A percentile compares a stretch with the other conserved stretches of the same genome.
These are phyloP conservation scores for Ranitomeya imitator DNA, from an alignment of 2,113 vertebrate species.

Conservation along the genomic window DNA sequence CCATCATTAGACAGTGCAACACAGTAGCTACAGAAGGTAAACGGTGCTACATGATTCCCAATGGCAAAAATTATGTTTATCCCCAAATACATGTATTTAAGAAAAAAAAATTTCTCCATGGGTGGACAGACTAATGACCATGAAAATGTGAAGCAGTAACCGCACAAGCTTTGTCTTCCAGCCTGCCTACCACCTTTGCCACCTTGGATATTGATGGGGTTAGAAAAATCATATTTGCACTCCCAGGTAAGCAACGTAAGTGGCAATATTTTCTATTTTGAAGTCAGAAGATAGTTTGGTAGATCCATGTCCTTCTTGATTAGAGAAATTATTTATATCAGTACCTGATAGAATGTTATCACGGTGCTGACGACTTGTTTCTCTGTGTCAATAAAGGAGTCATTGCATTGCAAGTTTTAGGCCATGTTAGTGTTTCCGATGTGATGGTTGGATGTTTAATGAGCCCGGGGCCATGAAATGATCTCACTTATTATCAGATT, in stretches of 20 bases:
- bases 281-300: not conserved
- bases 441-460: not conserved
- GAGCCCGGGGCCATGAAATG: not conserved
- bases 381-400: not conserved
- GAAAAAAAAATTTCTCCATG: too few species aligned
- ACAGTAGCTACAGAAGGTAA: too few species aligned
- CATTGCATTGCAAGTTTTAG: conserved; percentile 1
- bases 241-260: conserved; percentile 87
- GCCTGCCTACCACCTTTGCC: conserved; percentile 97
- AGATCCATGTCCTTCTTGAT: too few species aligned
- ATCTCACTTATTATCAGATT: not conserved
- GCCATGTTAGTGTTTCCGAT: not conserved
- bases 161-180: conserved; percentile 65
- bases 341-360: not conserved
- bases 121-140: too few species aligned
- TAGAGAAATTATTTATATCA: not conserved
- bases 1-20: too few species aligned
- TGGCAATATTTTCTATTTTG: not conserved
- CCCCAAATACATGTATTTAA: too few species aligned
- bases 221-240: conserved; percentile 99
- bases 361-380: not conserved
- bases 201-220: conserved; percentile 96
- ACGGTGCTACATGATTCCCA: too few species aligned
- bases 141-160: not conserved
- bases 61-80: too few species aligned